Conservation (phyloP, 2,113 vertebrate species). For the Ictalurus furcatus region DNA sequence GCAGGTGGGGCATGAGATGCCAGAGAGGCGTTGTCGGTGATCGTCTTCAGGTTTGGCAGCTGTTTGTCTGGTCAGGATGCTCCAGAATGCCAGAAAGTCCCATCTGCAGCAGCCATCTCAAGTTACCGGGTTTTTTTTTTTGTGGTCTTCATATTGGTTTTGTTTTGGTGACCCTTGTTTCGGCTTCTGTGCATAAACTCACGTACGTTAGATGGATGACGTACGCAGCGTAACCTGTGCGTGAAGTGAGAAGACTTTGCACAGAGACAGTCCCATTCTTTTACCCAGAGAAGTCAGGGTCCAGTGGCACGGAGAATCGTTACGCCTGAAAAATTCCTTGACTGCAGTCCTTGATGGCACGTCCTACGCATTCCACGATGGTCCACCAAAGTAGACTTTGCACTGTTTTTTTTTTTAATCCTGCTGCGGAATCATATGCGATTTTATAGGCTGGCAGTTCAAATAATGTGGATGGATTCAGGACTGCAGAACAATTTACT, state of each 20-base stretch:
- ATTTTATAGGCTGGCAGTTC: neutral
- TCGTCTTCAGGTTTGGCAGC: neutral
- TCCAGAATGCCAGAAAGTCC: neutral
- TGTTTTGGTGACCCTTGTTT: neutral
- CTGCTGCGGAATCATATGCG: neutral
- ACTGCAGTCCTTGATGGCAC: neutral
- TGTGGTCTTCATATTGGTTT: neutral
- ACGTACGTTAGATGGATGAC: neutral
- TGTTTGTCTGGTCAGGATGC: neutral
- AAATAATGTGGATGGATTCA: neutral
- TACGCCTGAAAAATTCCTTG: neutral
- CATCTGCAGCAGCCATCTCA: neutral
- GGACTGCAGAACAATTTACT: neutral
- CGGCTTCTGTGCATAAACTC: neutral
- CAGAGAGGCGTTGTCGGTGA: neutral
- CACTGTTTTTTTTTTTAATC: neutral
- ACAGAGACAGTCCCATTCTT: neutral
- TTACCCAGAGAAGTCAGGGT: neutral
- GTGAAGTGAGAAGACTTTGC: neutral
- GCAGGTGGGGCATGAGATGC: neutral
- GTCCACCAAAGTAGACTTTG: neutral
- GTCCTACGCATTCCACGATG: neutral
- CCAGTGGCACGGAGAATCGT: neutral
- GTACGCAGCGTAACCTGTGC: neutral
- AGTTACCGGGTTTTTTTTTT: neutral